phyloP scores from a whole-genome alignment of 2,797 vertebrate genomes.

The Tapera naevia region DNA sequence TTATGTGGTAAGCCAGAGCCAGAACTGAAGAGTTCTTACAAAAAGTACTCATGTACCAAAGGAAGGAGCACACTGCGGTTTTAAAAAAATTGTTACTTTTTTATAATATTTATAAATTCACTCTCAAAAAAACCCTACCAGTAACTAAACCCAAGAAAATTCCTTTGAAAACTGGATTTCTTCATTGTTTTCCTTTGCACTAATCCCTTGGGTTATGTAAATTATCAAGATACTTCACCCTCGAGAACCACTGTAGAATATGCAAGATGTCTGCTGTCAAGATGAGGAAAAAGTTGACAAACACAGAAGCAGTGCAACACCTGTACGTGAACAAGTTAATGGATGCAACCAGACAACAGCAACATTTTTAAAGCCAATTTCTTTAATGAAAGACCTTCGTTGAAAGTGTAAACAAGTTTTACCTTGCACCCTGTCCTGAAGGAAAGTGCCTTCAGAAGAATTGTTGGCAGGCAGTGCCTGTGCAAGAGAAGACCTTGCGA shows the following conservation, averaged over 20 bases:
- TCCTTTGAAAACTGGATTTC: background rate
- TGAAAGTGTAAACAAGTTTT: slow-evolving; percentile 20
- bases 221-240: background rate
- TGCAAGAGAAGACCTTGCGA: background rate
- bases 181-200: background rate
- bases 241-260: background rate
- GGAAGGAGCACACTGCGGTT: background rate
- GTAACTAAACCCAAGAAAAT: background rate
- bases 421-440: background rate
- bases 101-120: background rate
- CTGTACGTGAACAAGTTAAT: background rate
- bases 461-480: background rate
- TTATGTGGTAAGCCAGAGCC: background rate
- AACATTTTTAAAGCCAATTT: background rate
- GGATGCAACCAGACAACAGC: background rate
- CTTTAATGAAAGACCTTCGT: background rate
- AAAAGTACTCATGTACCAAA: background rate
- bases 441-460: background rate
- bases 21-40: background rate
- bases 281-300: background rate
- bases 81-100: background rate
- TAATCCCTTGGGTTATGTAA: background rate
- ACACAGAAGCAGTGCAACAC: background rate
- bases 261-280: background rate
- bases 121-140: background rate